Percentiles rank a stretch among this genome's conserved stretches.
phyloP scores from a whole-genome alignment of 2,797 vertebrate species.

The Gobionotothen gibberifrons region DNA sequence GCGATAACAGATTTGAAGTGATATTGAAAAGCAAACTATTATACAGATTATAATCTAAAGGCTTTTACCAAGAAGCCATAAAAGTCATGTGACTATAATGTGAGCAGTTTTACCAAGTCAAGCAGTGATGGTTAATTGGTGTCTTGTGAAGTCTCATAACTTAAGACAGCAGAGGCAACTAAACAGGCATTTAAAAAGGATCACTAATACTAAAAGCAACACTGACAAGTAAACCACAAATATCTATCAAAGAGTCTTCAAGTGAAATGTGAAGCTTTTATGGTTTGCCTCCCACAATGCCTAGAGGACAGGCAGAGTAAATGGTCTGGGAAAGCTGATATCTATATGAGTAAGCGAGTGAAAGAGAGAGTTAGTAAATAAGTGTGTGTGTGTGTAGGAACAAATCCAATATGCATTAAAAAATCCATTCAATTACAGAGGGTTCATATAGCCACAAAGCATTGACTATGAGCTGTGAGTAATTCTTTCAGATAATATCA shows the following conservation, averaged over 20 bases:
- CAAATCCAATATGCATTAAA: background rate
- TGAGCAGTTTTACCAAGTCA: conserved; percentile 29
- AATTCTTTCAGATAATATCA: conserved; percentile 17
- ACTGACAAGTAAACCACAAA: conserved; percentile 64
- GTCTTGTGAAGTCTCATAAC: conserved; percentile 27
- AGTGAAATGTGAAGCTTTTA: conserved; percentile 68
- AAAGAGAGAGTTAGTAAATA: conserved; percentile 19
- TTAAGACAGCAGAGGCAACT: conserved; percentile 31
- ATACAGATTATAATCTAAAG: background rate
- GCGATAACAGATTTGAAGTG: background rate
- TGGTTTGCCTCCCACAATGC: conserved; percentile 55
- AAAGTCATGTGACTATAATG: background rate
- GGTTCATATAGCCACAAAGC: background rate
- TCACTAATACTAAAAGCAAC: conserved; percentile 43
- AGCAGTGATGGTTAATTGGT: conserved; percentile 21
- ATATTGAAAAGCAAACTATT: background rate
- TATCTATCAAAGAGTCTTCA: conserved; percentile 45
- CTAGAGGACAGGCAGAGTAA: conserved; percentile 37
- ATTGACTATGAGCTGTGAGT: background rate
- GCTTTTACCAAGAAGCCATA: background rate
- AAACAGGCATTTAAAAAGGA: conserved; percentile 24
- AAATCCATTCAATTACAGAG: conserved; percentile 4
- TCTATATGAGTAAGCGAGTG: conserved; percentile 25
- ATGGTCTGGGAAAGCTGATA: conserved; percentile 50
- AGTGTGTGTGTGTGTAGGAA: conserved; percentile 14